These are phyloP conservation scores for Larimichthys crocea DNA, from an alignment of 2,113 vertebrate genomes.

Conservation along the genomic window DNA sequence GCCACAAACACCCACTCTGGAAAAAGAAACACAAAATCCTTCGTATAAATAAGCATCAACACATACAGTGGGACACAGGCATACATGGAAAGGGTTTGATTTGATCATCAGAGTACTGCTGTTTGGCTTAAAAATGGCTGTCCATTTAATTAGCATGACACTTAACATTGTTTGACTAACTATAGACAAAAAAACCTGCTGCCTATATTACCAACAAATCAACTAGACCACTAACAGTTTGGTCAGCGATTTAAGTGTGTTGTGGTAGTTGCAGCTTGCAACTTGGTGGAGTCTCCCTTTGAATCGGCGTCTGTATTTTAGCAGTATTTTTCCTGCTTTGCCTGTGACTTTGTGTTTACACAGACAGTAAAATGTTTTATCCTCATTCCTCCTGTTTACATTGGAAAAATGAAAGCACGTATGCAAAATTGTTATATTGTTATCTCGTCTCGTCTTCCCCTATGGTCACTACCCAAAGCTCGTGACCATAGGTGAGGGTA, in stretches of 20 bases:
- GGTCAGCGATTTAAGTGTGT: not conserved
- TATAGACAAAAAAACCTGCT: not conserved
- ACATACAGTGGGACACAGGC: not conserved
- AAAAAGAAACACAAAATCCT: conserved; percentile 50
- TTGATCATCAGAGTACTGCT: not conserved
- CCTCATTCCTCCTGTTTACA: not conserved
- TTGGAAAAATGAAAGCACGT: not conserved
- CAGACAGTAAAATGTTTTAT: not conserved
- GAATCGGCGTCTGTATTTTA: not conserved
- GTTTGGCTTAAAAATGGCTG: not conserved
- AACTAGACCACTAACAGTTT: not conserved
- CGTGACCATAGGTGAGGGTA: too few species aligned
- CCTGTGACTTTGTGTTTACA: too few species aligned
- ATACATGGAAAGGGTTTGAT: not conserved
- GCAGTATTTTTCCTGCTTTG: not conserved
- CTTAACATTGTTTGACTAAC: not conserved
- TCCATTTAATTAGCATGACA: not conserved
- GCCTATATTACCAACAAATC: not conserved
- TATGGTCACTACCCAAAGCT: too few species aligned
- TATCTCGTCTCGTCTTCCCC: too few species aligned
- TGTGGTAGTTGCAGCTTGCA: too few species aligned
- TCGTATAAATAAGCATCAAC: not conserved
- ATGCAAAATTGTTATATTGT: not conserved
- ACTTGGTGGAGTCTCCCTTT: too few species aligned
- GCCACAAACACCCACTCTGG: conserved; percentile 96